These are phyloP conservation scores for Cyaniris semiargus DNA, from an alignment of 2,888 invertebrate species.

Conservation along the genomic window DNA sequence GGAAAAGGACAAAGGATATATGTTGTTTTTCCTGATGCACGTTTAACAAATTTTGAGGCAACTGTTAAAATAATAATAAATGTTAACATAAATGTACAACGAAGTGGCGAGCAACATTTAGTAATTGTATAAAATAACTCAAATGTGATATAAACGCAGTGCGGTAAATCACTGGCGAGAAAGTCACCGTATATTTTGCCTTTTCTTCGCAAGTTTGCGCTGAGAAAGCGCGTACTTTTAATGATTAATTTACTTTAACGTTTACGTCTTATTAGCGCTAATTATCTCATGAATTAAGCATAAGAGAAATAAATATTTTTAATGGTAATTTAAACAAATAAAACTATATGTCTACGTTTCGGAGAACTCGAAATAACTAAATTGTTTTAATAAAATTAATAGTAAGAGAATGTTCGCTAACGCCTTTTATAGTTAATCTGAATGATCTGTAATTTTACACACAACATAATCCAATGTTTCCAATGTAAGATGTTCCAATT, in stretches of 20 bases:
- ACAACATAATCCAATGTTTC: not conserved
- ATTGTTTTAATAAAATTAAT: not conserved
- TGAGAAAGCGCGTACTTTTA: conserved; percentile 46
- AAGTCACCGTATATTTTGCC: conserved; percentile 43
- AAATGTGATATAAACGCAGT: not conserved
- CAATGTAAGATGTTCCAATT: not conserved
- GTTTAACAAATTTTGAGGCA: no score
- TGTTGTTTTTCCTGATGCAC: no score
- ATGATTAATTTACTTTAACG: conserved; percentile 42
- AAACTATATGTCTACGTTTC: not conserved
- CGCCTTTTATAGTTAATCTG: not conserved
- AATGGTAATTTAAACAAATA: conserved; percentile 11
- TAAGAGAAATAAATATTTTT: conserved; percentile 18
- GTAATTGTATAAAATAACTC: conserved; percentile 9
- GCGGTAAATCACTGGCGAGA: conserved; percentile 41
- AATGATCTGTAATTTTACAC: not conserved
- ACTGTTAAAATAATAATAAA: no score
- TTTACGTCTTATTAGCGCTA: conserved; percentile 38
- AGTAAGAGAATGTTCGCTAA: not conserved
- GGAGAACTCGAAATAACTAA: not conserved
- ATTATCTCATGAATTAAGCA: conserved; percentile 35
- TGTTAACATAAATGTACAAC: no score
- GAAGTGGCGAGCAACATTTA: no score
- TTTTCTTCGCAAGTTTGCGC: conserved; percentile 40
- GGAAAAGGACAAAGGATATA: no score